phyloP scores from a whole-genome alignment of 2,113 vertebrate species.

The Burhinus oedicnemus region DNA sequence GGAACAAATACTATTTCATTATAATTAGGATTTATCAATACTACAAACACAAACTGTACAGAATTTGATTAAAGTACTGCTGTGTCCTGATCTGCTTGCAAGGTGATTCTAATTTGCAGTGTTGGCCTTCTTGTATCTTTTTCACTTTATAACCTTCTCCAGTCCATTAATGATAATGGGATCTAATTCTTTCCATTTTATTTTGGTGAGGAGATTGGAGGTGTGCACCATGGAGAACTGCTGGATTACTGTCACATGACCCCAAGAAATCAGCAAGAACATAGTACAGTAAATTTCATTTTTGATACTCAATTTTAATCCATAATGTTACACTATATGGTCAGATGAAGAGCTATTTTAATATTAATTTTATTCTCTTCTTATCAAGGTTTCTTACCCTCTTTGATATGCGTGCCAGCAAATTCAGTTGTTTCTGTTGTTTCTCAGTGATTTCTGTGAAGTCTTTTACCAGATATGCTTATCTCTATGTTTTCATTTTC shows the following conservation, averaged over 20 bases:
- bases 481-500: not conserved
- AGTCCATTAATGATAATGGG: not conserved
- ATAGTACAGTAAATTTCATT: not conserved
- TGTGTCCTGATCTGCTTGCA: conserved; percentile 1
- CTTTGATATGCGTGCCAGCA: not conserved
- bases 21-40: conserved; percentile 47
- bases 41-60: not conserved
- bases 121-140: not conserved
- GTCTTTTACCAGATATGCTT: not conserved
- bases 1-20: conserved; percentile 39
- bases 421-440: not conserved
- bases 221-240: not conserved
- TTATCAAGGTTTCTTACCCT: not conserved
- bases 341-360: not conserved
- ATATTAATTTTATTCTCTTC: not conserved
- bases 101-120: conserved; percentile 22
- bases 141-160: not conserved
- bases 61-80: conserved; percentile 15
- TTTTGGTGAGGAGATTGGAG: not conserved
- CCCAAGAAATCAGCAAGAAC: not conserved
- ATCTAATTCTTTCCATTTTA: not conserved
- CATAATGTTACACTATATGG: not conserved
- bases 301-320: not conserved
- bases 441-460: not conserved
- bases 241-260: not conserved